phyloP scores from a whole-genome alignment of 1,140 invertebrate genomes.

The Drosophila nasuta region DNA sequence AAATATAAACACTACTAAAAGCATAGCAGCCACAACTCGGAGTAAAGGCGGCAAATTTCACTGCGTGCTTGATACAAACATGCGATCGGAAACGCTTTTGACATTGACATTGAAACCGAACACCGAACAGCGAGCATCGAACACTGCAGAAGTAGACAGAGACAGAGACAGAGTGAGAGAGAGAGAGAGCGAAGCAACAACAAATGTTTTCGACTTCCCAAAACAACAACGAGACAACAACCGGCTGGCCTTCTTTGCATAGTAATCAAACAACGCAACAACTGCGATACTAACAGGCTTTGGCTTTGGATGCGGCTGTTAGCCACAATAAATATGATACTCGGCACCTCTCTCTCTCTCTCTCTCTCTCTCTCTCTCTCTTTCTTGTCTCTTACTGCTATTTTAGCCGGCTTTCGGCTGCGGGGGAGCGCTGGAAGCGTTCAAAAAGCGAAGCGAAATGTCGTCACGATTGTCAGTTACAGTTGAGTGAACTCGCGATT shows the following conservation, averaged over 20 bases:
- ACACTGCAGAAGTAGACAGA: conserved; percentile 30
- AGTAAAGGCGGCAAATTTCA: conserved; percentile 48
- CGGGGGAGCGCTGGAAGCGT: conserved; percentile 14
- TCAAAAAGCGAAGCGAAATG: conserved; percentile 7
- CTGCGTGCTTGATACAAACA: conserved; percentile 58
- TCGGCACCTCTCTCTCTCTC: background rate
- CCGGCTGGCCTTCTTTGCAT: conserved; percentile 56
- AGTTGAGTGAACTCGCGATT: conserved; percentile 35
- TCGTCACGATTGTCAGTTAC: conserved; percentile 40
- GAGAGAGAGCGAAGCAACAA: conserved; percentile 7
- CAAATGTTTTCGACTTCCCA: conserved; percentile 15
- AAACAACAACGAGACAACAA: conserved; percentile 19
- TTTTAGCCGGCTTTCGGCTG: conserved; percentile 21
- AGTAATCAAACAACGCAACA: conserved; percentile 39
- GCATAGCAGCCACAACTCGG: conserved; percentile 2
- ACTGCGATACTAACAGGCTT: conserved; percentile 22
- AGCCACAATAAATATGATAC: conserved; percentile 20
- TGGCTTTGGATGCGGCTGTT: conserved; percentile 26
- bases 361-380: background rate
- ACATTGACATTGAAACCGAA: conserved; percentile 74
- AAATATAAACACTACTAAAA: conserved; percentile 31
- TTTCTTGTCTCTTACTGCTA: background rate
- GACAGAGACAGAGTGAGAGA: background rate
- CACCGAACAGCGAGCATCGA: conserved; percentile 29
- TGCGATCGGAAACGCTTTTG: conserved; percentile 72